Evolutionary conservation across 2,888 invertebrate genomes (phyloP), one percentile per base, ranked within the genome.

Genomic region (Hydriomena furcata): DNA sequence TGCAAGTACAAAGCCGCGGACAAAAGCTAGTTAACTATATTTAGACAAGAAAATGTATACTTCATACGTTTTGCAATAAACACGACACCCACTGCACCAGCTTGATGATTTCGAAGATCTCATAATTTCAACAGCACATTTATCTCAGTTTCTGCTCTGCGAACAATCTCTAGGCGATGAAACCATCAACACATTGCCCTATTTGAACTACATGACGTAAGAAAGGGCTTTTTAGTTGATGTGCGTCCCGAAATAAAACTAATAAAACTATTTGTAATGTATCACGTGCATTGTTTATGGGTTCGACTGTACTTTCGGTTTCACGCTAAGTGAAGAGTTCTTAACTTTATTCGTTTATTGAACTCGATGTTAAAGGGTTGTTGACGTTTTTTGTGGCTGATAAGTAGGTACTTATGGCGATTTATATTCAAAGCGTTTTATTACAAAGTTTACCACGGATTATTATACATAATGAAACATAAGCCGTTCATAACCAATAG

Each of bases 281-380:
- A 34, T 50, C 59, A 55, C 56, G 58, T 54, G 55, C 21, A 52
- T 59, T 59, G 61, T 61, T 59, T 57, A 61, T 57, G 43, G 24
- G 30, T 40, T 34, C 17, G 35, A 41, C 43, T 41, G 44, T 34
- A 21, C 12, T 50, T 42, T 50, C 48, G 13, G 32, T 12, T 49
- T 48, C 50, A 52, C 43, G 45, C 28, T 21, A 53, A 49, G 12
- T 48, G 23, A 7, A 28, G 40, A 32, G 11, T 45, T 53, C 42
- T 52, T 23, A 21, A 11, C 17, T 24, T 45, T 32, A 34, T 34
- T 32, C 34, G 37, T 45, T 37, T 30, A 13, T 37, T 31, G 24
- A 45, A 45, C 31, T 31, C 11, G 7, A 17, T 17, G 2, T 32
- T 8, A 7, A n/a, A 13, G 13, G 25, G 11, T 34, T 34, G 8